These are phyloP conservation scores for Agrotis ipsilon DNA, from an alignment of 2,888 invertebrate species.

Conservation along the genomic window DNA sequence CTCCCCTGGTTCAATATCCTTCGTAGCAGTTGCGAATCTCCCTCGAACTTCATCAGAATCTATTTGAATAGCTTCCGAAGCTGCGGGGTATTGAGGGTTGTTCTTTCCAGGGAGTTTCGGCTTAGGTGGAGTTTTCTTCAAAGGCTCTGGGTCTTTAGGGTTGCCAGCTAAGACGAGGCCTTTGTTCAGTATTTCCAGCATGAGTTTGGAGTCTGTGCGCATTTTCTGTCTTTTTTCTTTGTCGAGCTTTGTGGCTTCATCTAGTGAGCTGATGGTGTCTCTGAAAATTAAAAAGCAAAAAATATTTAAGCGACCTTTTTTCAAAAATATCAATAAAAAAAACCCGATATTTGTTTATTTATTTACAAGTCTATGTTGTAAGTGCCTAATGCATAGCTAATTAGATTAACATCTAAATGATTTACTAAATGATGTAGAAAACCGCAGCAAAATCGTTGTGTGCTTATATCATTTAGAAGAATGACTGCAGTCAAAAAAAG, in stretches of 20 bases:
- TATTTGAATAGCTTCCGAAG: slow-evolving; percentile 92
- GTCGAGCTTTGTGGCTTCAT: slow-evolving; percentile 92
- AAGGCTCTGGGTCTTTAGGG: slow-evolving; percentile 81
- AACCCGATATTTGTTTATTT: too few species aligned
- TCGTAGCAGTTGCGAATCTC: slow-evolving; percentile 93
- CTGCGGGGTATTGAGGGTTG: slow-evolving; percentile 88
- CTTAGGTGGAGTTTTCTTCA: slow-evolving; percentile 80
- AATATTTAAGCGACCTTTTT: neutral
- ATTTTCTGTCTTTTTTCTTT: slow-evolving; percentile 92
- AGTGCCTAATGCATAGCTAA: too few species aligned
- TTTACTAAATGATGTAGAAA: neutral
- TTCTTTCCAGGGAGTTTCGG: slow-evolving; percentile 86
- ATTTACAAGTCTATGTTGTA: too few species aligned
- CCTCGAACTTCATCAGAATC: slow-evolving; percentile 92
- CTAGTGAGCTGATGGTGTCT: slow-evolving; percentile 92
- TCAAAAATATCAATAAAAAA: too few species aligned
- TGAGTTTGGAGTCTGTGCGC: slow-evolving; percentile 93
- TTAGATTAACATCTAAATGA: too few species aligned
- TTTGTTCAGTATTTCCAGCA: slow-evolving; percentile 93
- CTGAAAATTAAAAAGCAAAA: slow-evolving; percentile 74
- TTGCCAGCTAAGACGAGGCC: slow-evolving; percentile 89
- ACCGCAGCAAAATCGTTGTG: neutral
- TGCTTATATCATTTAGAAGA: too few species aligned
- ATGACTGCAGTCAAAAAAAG: too few species aligned
- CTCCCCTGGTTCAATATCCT: slow-evolving; percentile 94